These are phyloP conservation scores for Epizoanthus ramosus DNA, from an alignment of 92 coral and sea anemone species.

Conservation along the genomic window DNA sequence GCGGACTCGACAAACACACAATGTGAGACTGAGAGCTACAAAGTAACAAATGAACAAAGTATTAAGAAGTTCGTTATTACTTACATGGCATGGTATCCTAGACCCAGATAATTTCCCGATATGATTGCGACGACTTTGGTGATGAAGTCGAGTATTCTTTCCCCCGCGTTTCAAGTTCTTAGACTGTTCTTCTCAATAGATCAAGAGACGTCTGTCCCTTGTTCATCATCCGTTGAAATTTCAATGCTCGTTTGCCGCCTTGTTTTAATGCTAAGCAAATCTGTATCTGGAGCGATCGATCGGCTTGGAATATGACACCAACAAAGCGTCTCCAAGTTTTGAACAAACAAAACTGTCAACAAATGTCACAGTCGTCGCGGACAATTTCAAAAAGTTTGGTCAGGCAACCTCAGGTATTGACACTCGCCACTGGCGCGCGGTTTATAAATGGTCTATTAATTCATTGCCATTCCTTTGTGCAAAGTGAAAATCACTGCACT, in stretches of 20 bases:
- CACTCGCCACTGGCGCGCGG: slow-evolving; percentile 25
- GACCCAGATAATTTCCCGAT: background rate
- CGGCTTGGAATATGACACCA: slow-evolving; percentile 30
- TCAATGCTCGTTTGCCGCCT: slow-evolving; percentile 26
- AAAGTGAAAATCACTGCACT: background rate
- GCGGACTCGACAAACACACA: no score
- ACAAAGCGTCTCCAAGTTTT: background rate
- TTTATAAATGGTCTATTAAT: background rate
- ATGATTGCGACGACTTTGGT: background rate
- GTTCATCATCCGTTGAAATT: slow-evolving; percentile 31
- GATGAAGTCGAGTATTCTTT: background rate
- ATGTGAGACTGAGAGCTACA: background rate
- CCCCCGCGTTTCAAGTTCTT: no score
- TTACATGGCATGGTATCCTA: slow-evolving; percentile 32
- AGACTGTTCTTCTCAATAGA: background rate
- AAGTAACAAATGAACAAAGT: background rate
- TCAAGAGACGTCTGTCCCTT: background rate
- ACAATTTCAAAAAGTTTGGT: slow-evolving; percentile 17
- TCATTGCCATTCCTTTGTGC: slow-evolving; percentile 10
- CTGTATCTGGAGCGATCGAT: background rate
- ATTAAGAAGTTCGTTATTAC: slow-evolving; percentile 32
- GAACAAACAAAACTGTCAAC: slow-evolving; percentile 44
- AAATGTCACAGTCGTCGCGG: slow-evolving; percentile 28
- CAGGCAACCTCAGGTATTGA: slow-evolving; percentile 32
- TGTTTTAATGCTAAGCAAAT: background rate